Base-by-base conservation (phyloP, 2,888 invertebrate genomes). In the Eurytoma adleriae region DNA sequence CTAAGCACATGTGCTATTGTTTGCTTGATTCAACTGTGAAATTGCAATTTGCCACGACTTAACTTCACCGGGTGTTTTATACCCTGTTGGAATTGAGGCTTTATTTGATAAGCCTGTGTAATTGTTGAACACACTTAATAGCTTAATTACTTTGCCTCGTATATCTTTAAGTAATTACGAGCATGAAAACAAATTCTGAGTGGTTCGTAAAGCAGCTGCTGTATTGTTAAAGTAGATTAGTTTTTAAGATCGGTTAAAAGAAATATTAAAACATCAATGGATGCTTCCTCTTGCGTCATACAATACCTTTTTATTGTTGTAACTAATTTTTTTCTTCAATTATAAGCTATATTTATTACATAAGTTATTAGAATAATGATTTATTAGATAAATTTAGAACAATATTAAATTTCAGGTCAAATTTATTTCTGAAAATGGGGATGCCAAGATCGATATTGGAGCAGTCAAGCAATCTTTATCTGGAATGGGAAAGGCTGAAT, bases 401-500 rank as follows among this genome's bases (percentile, higher is more conserved):
- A 40, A 69, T 69, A 5, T 62, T 5, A 14, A 50, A 77, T 80
- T 77, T 57, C 66, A 96, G 92, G 95, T 96, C 1, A 96, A 96
- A 91, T 96, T 95, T 85, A 94, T 95, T 69, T 93, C 94, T 16
- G 95, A 95, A 89, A 97, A 97, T 92, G 97, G 97, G 1, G 97
- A 97, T 90, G 96, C 97, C 0, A 97, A 96, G 91, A 95, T 97
- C 82, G 96, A 96, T 88, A 95, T 97, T 75, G 95, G 95, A 67
- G 83, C 84, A 27, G 86, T 92, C 40, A 92, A 92, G 83, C 89
- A 91, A 7, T 90, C 94, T 71, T 96, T 97, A 88, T 95, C 96
- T 69, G 99, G 98, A 0, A 94, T 99, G 92, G 96, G 96, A 13
- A 99, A 99, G 91, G 99, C 99, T 87, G 99, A 99, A 90, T 92